Conservation (phyloP, 2,888 invertebrate species). For the Ganaspis brasiliensis region DNA sequence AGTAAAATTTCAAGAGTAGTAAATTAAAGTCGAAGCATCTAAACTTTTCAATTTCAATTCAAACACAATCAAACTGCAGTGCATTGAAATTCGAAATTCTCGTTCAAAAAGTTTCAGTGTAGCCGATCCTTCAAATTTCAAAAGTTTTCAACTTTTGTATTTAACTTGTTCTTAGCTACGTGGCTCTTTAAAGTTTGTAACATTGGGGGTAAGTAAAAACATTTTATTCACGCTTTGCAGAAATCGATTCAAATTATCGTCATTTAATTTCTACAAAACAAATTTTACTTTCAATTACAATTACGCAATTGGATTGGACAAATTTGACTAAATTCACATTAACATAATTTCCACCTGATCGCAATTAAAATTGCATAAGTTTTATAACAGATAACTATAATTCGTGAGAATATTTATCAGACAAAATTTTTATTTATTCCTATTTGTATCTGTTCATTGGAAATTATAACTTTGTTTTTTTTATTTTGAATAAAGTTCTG, state of each 20-base stretch:
- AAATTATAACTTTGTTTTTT: too few relatives aligned
- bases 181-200: background rate
- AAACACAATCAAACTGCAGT: constrained; percentile 3
- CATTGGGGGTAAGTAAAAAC: background rate
- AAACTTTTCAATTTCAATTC: constrained; percentile 35
- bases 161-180: background rate
- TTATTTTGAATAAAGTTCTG: too few relatives aligned
- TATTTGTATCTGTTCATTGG: too few relatives aligned
- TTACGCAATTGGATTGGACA: too few relatives aligned
- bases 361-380: too few relatives aligned
- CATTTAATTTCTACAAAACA: background rate
- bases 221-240: background rate
- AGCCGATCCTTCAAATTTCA: background rate
- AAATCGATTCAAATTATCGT: background rate
- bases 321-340: too few relatives aligned
- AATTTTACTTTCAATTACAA: background rate
- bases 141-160: background rate
- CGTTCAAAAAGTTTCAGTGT: background rate
- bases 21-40: constrained; percentile 11
- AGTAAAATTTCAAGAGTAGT: background rate
- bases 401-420: too few relatives aligned
- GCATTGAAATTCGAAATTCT: constrained; percentile 27
- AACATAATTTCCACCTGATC: too few relatives aligned
- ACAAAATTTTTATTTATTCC: too few relatives aligned
- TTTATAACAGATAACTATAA: too few relatives aligned